These are phyloP conservation scores for Ellobius talpinus DNA, from an alignment of 2,113 vertebrate genomes.

Conservation along the genomic window DNA sequence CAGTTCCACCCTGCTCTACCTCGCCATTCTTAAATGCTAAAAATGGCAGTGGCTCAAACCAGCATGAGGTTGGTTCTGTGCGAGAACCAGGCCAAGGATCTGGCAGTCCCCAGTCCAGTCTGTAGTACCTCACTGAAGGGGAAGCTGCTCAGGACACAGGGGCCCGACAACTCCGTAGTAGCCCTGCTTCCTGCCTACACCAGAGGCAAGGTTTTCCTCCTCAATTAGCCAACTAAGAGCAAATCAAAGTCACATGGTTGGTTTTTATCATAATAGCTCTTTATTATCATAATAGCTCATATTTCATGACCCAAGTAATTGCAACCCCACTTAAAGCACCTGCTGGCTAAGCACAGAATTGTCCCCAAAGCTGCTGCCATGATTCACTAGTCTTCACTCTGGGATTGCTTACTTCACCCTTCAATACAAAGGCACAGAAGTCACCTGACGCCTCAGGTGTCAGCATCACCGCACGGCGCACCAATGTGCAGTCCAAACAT, in stretches of 20 bases:
- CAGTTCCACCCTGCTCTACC: not conserved
- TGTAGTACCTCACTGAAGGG: not conserved
- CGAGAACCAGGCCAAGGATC: not conserved
- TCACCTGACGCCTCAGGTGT: slow-evolving; percentile 41
- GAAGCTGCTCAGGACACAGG: not conserved
- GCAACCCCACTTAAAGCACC: slow-evolving; percentile 45
- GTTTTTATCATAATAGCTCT: not conserved
- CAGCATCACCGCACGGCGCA: not conserved
- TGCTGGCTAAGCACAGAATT: not conserved
- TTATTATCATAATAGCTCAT: not conserved
- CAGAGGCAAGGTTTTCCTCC: not conserved
- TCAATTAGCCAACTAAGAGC: not conserved
- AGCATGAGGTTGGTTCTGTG: not conserved
- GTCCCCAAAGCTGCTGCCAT: not conserved
- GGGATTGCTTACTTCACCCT: slow-evolving; percentile 4
- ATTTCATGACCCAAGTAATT: slow-evolving; percentile 32
- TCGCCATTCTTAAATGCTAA: not conserved
- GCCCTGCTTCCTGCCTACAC: not conserved
- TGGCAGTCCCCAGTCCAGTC: not conserved
- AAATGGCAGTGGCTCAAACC: no score
- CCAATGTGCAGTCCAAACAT: not conserved
- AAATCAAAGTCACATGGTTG: not conserved
- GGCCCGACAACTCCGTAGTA: no score
- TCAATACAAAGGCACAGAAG: slow-evolving; percentile 68
- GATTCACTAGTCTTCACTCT: not conserved